These are phyloP conservation scores for Chirona hameri DNA, from an alignment of 2,888 invertebrate genomes.

Conservation along the genomic window DNA sequence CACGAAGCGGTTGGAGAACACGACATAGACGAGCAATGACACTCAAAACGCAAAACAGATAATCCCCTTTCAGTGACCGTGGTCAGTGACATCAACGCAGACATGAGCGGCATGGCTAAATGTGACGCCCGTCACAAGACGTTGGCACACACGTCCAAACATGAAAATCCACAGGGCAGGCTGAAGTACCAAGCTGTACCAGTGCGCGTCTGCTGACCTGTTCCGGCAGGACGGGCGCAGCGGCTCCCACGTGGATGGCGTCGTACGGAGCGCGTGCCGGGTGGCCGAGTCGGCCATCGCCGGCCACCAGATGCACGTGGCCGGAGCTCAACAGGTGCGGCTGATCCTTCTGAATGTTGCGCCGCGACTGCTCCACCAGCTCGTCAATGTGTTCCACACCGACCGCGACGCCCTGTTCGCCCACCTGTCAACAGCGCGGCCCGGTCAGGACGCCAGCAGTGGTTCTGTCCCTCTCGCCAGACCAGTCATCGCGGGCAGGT, in stretches of 20 bases:
- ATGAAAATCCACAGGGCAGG: too few relatives aligned
- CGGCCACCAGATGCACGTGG: conserved; percentile 67
- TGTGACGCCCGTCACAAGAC: conserved; percentile 74
- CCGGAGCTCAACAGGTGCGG: conserved; percentile 63
- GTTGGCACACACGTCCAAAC: conserved; percentile 39
- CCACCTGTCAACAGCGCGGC: conserved; percentile 50
- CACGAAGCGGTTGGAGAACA: too few relatives aligned
- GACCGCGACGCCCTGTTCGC: conserved; percentile 63
- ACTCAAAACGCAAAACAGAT: too few relatives aligned
- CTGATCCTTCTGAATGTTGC: conserved; percentile 73
- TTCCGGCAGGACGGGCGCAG: conserved; percentile 71
- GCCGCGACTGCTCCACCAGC: conserved; percentile 66
- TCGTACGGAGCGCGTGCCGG: conserved; percentile 73
- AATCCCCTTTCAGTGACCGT: too few relatives aligned
- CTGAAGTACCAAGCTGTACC: too few relatives aligned
- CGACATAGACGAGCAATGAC: too few relatives aligned
- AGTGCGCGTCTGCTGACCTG: conserved; percentile 56
- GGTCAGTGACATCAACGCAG: conserved; percentile 59
- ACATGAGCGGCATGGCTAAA: conserved; percentile 90
- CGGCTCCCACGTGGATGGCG: conserved; percentile 92
- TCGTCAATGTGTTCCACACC: conserved; percentile 90
- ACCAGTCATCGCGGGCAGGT: too few relatives aligned
- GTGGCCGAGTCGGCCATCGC: conserved; percentile 84
- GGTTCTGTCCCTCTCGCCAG: too few relatives aligned
- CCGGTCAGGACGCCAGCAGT: not conserved